A percentile compares a stretch with the other conserved stretches of the same genome.
Evolutionary conservation across 2,888 invertebrate species (phyloP).

Genomic region (Leptura quadrifasciata): DNA sequence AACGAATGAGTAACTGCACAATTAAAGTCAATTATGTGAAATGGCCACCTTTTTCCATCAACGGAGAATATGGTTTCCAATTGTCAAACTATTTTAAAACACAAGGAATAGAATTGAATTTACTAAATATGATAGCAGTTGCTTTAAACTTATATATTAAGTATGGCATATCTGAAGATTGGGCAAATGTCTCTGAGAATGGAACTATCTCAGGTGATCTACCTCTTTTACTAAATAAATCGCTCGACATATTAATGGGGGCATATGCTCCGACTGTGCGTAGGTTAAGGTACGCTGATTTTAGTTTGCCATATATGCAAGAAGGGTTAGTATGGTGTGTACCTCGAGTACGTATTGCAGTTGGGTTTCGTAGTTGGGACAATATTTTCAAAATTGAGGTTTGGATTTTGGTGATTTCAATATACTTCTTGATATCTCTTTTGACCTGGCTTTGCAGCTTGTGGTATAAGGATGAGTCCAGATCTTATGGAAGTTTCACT

Average conservation of each 20-base stretch:
- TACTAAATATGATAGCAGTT: neutral
- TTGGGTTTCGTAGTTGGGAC: neutral
- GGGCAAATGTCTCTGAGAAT: neutral
- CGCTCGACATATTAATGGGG: neutral
- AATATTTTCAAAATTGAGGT: constrained; percentile 9
- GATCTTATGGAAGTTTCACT: neutral
- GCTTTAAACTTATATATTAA: neutral
- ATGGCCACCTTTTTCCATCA: neutral
- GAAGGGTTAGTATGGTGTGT: constrained; percentile 7
- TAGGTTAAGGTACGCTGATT: neutral
- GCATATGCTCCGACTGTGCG: neutral
- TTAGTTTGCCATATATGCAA: neutral
- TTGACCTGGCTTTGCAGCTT: neutral
- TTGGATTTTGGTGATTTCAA: neutral
- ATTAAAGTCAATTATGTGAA: neutral
- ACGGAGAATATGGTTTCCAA: neutral
- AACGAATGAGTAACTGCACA: neutral
- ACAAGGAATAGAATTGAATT: constrained; percentile 8
- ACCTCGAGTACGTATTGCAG: neutral
- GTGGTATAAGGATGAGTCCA: neutral
- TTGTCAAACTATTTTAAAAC: neutral
- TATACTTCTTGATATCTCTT: neutral
- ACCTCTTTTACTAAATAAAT: neutral
- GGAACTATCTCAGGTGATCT: neutral
- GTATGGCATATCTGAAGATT: neutral